Base-by-base conservation (phyloP, 2,113 vertebrate genomes). In the Leucosticte australis region DNA sequence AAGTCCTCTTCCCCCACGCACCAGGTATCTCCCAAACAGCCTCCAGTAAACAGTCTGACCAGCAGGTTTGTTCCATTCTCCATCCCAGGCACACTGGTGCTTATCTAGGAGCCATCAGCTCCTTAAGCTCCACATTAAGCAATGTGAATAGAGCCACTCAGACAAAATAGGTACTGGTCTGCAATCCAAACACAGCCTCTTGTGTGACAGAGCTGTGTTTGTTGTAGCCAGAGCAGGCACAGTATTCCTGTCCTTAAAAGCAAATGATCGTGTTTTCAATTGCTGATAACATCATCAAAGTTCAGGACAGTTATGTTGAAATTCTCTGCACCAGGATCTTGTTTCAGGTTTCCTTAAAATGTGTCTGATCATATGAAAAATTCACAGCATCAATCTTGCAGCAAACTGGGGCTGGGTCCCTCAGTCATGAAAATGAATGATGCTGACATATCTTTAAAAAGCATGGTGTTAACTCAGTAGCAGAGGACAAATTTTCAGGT, bases 181-280 rank as follows among this genome's bases (percentile, higher is more conserved):
- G 31, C 31, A 44, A 12, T 49, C 30, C 63, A 80, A 80, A 73
- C 31, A 37, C 22, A 55, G 42, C 27, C 39, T 49, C 55, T 18
- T 3, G 6, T 33, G 52, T 26, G 24, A 49, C 18, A 42, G 39
- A 35, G 17, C 3, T 39, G 24, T 65, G 26, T 56, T 71, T 87
- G 23, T 18, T 0, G 0, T 42, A 41, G 39, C 35, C 73, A 56
- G 33, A 70, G 49, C 0, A 1, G 44, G 50, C 37, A 57, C 1
- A 1, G 46, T 26, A 53, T 57, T 69, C 26, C 22, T 63, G 28
- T 18, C 64, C 42, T 65, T 56, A 11, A 37, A 52, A 71, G 33
- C 17, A 63, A 88, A 71, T 37, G 2, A 62, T 22, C 2, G 0
- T 21, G 23, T 80, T 73, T 83, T 69, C 59, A 42, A 27, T 41